These are phyloP conservation scores for Opisthograptis luteolata DNA, from an alignment of 2,888 invertebrate genomes.

Conservation along the genomic window DNA sequence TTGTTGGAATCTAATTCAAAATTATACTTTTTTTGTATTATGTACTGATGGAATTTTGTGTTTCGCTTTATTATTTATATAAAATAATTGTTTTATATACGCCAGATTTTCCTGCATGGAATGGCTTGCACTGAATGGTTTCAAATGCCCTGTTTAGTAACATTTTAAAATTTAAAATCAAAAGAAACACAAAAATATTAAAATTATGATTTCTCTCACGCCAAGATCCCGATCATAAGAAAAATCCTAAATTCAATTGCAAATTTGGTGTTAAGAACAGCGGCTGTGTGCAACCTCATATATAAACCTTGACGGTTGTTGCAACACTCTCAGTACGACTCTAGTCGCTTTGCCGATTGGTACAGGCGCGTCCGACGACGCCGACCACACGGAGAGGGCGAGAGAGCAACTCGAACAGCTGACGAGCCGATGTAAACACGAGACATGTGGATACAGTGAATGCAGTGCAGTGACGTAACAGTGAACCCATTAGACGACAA, in stretches of 20 bases:
- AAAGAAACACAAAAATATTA: not conserved
- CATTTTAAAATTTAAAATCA: no score
- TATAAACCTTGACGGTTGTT: slow-evolving; percentile 80
- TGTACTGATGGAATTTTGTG: no score
- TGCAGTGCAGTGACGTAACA: slow-evolving; percentile 81
- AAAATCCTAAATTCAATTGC: slow-evolving; percentile 41
- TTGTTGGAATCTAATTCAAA: no score
- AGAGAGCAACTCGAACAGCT: slow-evolving; percentile 73
- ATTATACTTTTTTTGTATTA: no score
- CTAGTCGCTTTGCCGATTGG: slow-evolving; percentile 85
- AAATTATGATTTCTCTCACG: not conserved
- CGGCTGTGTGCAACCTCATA: slow-evolving; percentile 71
- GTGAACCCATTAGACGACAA: slow-evolving; percentile 60
- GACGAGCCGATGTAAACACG: slow-evolving; percentile 57
- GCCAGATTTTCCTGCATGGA: no score
- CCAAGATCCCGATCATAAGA: slow-evolving; percentile 14
- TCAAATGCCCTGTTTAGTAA: no score
- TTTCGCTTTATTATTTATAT: no score
- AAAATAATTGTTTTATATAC: no score
- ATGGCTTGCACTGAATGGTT: no score
- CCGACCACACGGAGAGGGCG: slow-evolving; percentile 83
- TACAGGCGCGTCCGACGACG: slow-evolving; percentile 74
- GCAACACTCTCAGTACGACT: slow-evolving; percentile 84
- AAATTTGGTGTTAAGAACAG: slow-evolving; percentile 54
- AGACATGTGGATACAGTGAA: slow-evolving; percentile 80